Conservation (phyloP, 2,797 vertebrate genomes). For the Sarcoramphus papa region DNA sequence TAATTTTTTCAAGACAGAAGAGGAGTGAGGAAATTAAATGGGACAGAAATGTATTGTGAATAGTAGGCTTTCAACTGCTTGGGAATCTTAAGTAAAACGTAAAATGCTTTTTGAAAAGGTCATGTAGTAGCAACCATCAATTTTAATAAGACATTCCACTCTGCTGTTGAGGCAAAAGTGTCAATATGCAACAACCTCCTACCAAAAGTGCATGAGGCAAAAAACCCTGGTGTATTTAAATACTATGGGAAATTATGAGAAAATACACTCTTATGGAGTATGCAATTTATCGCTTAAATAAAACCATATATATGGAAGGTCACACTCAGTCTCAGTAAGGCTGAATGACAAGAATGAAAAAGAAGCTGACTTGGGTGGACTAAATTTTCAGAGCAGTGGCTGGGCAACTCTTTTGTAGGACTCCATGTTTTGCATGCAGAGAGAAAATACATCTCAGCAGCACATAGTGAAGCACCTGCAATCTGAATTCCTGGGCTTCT, state of each 20-base stretch:
- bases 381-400: neutral
- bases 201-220: neutral
- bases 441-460: neutral
- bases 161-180: neutral
- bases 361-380: neutral
- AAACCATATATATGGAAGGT: neutral
- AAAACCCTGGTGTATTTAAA: slow-evolving; percentile 8
- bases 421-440: neutral
- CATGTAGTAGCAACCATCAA: neutral
- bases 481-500: neutral
- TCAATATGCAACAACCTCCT: neutral
- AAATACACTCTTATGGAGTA: neutral
- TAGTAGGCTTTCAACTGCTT: neutral
- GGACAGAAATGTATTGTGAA: neutral
- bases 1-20: neutral
- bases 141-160: slow-evolving; percentile 27
- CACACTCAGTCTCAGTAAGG: neutral
- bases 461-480: neutral
- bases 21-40: neutral
- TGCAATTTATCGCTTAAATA: neutral
- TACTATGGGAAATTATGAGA: neutral
- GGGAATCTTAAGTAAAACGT: slow-evolving; percentile 1
- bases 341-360: neutral
- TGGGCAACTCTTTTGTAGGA: neutral
- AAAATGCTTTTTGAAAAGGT: slow-evolving; percentile 25